Conservation (phyloP, 2,888 invertebrate species). For the Amorpha juglandis region DNA sequence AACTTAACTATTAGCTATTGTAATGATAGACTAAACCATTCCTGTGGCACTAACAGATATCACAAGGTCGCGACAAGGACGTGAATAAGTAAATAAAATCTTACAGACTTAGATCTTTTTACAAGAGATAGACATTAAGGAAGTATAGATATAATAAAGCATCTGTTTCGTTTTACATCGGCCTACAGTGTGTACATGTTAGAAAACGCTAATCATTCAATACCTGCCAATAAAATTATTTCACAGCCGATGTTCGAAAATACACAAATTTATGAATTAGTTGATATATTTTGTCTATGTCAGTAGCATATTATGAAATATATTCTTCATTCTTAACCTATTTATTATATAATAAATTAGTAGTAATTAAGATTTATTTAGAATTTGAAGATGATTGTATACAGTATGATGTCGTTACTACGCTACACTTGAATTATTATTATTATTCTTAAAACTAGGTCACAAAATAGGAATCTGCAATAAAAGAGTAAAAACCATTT, state of each 20-base stretch:
- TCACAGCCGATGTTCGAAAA: constrained; percentile 54
- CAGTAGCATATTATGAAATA: constrained; percentile 43
- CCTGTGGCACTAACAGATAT: constrained; percentile 54
- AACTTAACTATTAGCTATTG: constrained; percentile 44
- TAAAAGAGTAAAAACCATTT: constrained; percentile 47
- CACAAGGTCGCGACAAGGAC: constrained; percentile 54
- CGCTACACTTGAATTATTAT: constrained; percentile 55
- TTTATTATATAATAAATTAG: constrained; percentile 52
- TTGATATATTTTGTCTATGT: constrained; percentile 39
- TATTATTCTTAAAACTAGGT: constrained; percentile 72
- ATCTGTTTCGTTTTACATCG: constrained; percentile 36
- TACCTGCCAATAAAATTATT: constrained; percentile 44
- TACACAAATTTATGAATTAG: constrained; percentile 29
- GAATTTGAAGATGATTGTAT: constrained; percentile 53
- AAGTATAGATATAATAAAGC: constrained; percentile 30
- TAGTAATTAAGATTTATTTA: constrained; percentile 51
- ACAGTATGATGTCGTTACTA: constrained; percentile 34
- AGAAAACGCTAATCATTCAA: constrained; percentile 33
- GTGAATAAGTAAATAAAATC: constrained; percentile 28
- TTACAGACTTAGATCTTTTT: constrained; percentile 39
- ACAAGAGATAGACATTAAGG: constrained; percentile 37
- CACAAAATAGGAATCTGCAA: constrained; percentile 83
- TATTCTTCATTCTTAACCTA: constrained; percentile 56
- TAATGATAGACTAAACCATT: constrained; percentile 46
- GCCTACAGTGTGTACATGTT: constrained; percentile 30